Conservation (phyloP, 2,888 invertebrate genomes). For the Spilarctia lutea region DNA sequence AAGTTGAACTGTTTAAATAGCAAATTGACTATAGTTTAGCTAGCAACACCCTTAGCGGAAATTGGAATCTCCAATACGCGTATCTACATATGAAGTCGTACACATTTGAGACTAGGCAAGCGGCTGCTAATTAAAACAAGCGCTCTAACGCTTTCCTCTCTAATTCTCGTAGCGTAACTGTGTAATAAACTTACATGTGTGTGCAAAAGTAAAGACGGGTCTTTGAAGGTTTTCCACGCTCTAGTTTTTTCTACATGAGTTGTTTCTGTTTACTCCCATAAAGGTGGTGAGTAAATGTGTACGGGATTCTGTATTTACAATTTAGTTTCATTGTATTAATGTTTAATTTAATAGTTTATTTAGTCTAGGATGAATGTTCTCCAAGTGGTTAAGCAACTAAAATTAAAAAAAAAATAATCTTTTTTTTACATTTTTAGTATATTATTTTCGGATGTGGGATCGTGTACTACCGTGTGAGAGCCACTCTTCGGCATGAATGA, state of each 20-base stretch:
- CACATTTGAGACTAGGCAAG: conserved; percentile 39
- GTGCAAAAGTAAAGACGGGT: conserved; percentile 37
- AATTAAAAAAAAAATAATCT: too few species aligned
- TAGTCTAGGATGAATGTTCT: not conserved
- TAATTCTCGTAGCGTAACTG: conserved; percentile 42
- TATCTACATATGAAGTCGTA: conserved; percentile 34
- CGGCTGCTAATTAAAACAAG: conserved; percentile 52
- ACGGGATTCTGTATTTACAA: not conserved
- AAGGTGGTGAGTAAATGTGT: conserved; percentile 14
- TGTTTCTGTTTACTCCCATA: conserved; percentile 41
- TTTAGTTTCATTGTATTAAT: not conserved
- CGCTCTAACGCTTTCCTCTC: conserved; percentile 46
- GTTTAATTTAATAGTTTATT: not conserved
- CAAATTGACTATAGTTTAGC: conserved; percentile 18
- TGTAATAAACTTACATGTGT: conserved; percentile 46
- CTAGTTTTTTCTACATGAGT: conserved; percentile 35
- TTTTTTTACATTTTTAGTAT: too few species aligned
- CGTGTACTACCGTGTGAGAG: too few species aligned
- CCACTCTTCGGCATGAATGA: too few species aligned
- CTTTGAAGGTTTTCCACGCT: conserved; percentile 32
- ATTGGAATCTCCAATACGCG: conserved; percentile 37
- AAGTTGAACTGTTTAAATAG: conserved; percentile 11
- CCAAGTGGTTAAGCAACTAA: not conserved
- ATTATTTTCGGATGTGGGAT: too few species aligned
- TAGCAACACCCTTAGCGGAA: conserved; percentile 23